Percentiles rank a stretch among this genome's conserved stretches.
phyloP scores from a whole-genome alignment of 2,797 vertebrate species.

The Macrochelys suwanniensis region DNA sequence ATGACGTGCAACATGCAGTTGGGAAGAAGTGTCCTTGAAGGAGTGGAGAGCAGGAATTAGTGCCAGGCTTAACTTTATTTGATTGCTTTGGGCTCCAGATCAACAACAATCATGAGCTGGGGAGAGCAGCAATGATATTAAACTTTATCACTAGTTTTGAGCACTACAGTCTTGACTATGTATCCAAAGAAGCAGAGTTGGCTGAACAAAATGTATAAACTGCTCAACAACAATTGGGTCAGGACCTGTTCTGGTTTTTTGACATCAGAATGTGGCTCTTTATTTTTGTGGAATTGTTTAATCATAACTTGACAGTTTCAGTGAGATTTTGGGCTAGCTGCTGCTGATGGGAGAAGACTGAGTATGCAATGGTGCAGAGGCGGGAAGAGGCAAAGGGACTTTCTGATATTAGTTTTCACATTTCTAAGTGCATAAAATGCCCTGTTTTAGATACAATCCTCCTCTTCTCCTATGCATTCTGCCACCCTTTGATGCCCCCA shows the following conservation, averaged over 20 bases:
- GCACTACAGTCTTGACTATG: background rate
- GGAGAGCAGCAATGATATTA: background rate
- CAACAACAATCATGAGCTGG: background rate
- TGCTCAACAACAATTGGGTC: background rate
- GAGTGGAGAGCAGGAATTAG: slow-evolving; percentile 5
- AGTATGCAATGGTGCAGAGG: background rate
- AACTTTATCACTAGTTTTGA: background rate
- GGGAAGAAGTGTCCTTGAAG: slow-evolving; percentile 19
- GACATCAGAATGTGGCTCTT: background rate
- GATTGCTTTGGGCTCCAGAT: background rate
- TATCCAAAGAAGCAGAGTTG: background rate
- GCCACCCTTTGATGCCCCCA: background rate
- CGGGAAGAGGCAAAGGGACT: background rate
- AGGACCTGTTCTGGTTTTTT: slow-evolving; percentile 18
- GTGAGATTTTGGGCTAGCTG: background rate
- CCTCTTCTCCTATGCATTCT: accelerated
- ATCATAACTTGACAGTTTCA: slow-evolving; percentile 29
- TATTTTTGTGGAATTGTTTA: background rate
- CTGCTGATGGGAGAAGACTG: background rate
- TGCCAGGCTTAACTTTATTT: background rate
- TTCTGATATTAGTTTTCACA: background rate
- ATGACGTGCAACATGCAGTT: background rate
- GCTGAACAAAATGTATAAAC: slow-evolving; percentile 11
- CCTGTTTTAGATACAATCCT: background rate
- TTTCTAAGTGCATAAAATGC: background rate